Evolutionary conservation across 2,113 vertebrate genomes (phyloP), one percentile per base, ranked within the genome.

Genomic region (Chrysemys picta): DNA sequence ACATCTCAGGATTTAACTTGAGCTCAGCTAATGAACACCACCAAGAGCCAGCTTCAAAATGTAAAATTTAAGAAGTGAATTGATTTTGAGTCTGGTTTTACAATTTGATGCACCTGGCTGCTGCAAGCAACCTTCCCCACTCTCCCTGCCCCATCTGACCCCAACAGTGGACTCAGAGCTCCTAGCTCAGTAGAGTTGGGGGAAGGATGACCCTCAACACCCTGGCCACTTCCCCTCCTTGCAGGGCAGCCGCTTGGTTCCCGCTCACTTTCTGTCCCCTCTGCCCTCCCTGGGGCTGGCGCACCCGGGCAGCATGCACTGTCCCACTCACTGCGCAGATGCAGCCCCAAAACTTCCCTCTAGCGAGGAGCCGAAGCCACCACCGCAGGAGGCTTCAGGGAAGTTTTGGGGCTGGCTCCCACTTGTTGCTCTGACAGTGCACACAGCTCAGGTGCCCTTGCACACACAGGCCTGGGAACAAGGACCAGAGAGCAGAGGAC

Each of bases 21-120:
- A 89, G 57, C 38, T 86, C 24, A 86, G 25, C 2, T 49, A 79
- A 16, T 31, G 59, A 84, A 10, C 4, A 47, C 8, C 24, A 87
- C 2, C 25, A 87, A 62, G 1, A 0, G 1, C 0, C 54, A 3
- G 85, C 88, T 7, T 57, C 25, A 65, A 14, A 25, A 0, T 19
- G 54, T 4, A 82, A 25, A 4, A 62, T 79, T 12, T 57, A n/a
- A 79, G 57, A 50, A 59, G 22, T n/a, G 25, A 6, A 27, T 80
- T 54, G 53, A 17, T 27, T 59, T 50, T 59, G 35, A 56, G 35
- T 59, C n/a, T 76, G 78, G 24, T 78, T 79, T 11, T 45, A 59
- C 14, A 24, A n/a, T n/a, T 25, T 9, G 3, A 47, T 42, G 54
- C 25, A 49, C n/a, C 10, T 12, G 47, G 21, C 42, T 57, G 3